Conservation (phyloP, 2,888 invertebrate genomes). For the Amblyteles armatorius region DNA sequence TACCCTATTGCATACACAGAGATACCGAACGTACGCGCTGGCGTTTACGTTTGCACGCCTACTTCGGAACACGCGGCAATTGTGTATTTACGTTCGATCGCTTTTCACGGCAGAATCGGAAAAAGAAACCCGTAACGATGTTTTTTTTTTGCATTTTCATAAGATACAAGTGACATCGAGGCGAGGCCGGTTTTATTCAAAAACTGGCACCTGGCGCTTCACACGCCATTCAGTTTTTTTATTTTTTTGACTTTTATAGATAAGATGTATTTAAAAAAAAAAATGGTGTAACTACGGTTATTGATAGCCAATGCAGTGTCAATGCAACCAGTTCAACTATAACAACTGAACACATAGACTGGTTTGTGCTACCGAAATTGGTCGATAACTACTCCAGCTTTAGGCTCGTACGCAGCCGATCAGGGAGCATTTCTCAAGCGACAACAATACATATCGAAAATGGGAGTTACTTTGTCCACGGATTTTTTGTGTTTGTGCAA, state of each 20-base stretch:
- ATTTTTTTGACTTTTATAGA: not conserved
- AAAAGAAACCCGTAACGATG: constrained; percentile 2
- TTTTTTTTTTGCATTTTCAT: not conserved
- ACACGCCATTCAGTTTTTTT: not conserved
- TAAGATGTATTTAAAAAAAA: not conserved
- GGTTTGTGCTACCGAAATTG: too few species aligned
- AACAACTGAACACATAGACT: too few species aligned
- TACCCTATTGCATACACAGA: constrained; percentile 28
- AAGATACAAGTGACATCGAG: not conserved
- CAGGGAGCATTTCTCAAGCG: too few species aligned
- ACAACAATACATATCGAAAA: too few species aligned
- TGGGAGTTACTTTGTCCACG: too few species aligned
- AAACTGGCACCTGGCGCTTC: too few species aligned
- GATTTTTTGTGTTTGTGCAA: not conserved
- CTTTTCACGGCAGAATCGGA: not conserved
- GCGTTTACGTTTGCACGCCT: constrained; percentile 47
- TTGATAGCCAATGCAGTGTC: too few species aligned
- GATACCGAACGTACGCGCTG: constrained; percentile 34
- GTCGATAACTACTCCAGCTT: too few species aligned
- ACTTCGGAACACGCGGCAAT: constrained; percentile 53
- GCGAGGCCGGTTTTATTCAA: not conserved
- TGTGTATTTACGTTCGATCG: constrained; percentile 20
- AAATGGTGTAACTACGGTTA: not conserved
- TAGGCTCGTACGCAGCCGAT: too few species aligned
- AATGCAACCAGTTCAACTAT: too few species aligned